phyloP scores from a whole-genome alignment of 2,113 vertebrate genomes.

The Channa argus region DNA sequence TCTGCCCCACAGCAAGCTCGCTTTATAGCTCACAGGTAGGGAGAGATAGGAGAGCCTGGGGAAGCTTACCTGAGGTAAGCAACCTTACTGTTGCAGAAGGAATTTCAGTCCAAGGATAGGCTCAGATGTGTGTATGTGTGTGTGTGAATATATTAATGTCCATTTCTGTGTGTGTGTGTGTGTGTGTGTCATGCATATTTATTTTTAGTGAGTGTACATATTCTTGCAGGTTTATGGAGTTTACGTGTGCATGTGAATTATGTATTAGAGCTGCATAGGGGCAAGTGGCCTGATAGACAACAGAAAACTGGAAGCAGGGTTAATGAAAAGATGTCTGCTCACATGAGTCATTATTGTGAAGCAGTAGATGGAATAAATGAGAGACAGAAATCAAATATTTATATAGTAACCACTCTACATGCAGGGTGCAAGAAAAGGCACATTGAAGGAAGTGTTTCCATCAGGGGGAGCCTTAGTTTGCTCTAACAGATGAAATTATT shows the following conservation, averaged over 20 bases:
- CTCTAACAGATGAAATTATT: background rate
- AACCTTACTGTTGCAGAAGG: conserved; percentile 25
- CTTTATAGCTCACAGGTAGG: conserved; percentile 56
- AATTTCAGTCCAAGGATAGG: conserved; percentile 20
- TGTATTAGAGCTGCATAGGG: conserved; percentile 22
- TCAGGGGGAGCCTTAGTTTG: conserved; percentile 33
- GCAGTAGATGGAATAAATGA: conserved; percentile 36
- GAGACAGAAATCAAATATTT: conserved; percentile 57
- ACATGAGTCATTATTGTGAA: conserved; percentile 37
- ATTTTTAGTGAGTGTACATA: conserved; percentile 18
- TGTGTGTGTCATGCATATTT: conserved; percentile 18
- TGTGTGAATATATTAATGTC: conserved; percentile 7
- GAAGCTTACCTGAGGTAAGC: conserved; percentile 68
- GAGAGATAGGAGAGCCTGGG: conserved; percentile 21
- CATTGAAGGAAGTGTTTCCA: conserved; percentile 14
- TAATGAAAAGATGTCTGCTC: conserved; percentile 39
- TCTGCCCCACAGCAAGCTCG: conserved; percentile 62
- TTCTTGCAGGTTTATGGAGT: conserved; percentile 29
- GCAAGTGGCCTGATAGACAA: conserved; percentile 23
- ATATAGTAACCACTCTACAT: conserved; percentile 53
- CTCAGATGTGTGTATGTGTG: conserved; percentile 22
- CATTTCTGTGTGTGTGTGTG: conserved; percentile 1
- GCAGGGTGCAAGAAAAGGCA: conserved; percentile 27
- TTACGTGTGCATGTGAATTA: conserved; percentile 24
- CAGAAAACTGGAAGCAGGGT: conserved; percentile 2